These are phyloP conservation scores for Vulpes lagopus DNA, from an alignment of 2,113 vertebrate genomes.

Conservation along the genomic window DNA sequence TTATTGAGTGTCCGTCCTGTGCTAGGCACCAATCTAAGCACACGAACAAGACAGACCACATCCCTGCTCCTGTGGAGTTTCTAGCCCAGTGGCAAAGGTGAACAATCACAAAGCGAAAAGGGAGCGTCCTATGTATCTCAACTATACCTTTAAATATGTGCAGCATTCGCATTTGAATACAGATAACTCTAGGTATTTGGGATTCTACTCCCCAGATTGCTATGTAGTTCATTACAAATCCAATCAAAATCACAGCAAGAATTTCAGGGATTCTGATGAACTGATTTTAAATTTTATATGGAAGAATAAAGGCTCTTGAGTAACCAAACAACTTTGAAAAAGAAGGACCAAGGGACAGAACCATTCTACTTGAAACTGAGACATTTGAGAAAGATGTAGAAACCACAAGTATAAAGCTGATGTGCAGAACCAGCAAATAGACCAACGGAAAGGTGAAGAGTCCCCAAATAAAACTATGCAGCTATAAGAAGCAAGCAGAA, in stretches of 20 bases:
- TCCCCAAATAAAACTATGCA: not conserved
- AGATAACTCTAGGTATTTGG: not conserved
- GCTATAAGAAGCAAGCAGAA: not conserved
- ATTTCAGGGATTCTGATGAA: constrained; percentile 12
- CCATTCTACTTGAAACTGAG: not conserved
- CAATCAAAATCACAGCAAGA: not conserved
- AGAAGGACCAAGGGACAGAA: not conserved
- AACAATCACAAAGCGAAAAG: not conserved
- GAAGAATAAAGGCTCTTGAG: not conserved
- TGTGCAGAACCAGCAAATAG: not conserved
- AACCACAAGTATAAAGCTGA: not conserved
- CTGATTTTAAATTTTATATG: constrained; percentile 9
- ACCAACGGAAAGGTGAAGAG: not conserved
- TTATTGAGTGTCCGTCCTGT: too few species aligned
- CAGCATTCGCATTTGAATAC: not conserved
- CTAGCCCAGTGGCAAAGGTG: not conserved
- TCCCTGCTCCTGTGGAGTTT: not conserved
- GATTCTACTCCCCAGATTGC: constrained; percentile 10
- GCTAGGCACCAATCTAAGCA: not conserved
- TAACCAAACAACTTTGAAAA: not conserved
- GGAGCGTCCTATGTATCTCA: not conserved
- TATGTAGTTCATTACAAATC: constrained; percentile 15
- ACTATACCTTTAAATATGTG: not conserved
- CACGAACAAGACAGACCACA: not conserved
- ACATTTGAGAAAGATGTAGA: not conserved